These are phyloP conservation scores for Cardiocondyla obscurior DNA, from an alignment of 1,140 invertebrate genomes.

Conservation along the genomic window DNA sequence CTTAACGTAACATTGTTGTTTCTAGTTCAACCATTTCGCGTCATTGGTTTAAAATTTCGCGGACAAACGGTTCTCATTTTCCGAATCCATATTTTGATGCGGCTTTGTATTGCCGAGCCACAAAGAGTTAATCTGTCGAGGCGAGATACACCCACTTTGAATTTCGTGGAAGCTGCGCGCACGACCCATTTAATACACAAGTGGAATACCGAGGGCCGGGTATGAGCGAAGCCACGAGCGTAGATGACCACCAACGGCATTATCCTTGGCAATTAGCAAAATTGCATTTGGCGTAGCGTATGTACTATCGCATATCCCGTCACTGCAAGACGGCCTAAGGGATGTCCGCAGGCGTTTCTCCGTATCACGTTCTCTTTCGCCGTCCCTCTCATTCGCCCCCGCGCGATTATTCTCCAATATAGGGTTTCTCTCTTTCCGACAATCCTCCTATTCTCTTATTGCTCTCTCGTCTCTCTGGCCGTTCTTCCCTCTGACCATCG, in stretches of 20 bases:
- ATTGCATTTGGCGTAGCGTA: conserved; percentile 69
- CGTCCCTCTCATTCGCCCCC: conserved; percentile 7
- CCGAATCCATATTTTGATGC: not conserved
- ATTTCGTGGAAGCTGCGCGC: conserved; percentile 50
- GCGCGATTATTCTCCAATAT: conserved; percentile 36
- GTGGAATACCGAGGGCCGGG: conserved; percentile 31
- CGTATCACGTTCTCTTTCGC: conserved; percentile 40
- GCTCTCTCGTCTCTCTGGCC: not conserved
- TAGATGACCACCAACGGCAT: conserved; percentile 62
- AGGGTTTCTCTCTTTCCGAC: conserved; percentile 48
- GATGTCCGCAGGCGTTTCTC: conserved; percentile 49
- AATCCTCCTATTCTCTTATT: not conserved
- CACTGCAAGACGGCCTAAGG: conserved; percentile 50
- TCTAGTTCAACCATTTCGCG: not conserved
- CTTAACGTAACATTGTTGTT: not conserved
- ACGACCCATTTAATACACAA: conserved; percentile 50
- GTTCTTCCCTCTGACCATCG: conserved; percentile 17
- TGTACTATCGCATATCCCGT: conserved; percentile 57
- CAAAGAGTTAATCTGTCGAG: conserved; percentile 47
- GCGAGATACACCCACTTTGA: conserved; percentile 22
- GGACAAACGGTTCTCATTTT: not conserved
- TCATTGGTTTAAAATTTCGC: not conserved
- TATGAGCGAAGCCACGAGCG: conserved; percentile 34
- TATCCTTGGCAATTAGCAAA: conserved; percentile 76
- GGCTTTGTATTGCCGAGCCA: conserved; percentile 1